A percentile compares a stretch with the other conserved stretches of the same genome.
Evolutionary conservation across 2,888 invertebrate species (phyloP).

Genomic region (Onthophagus sagittarius): DNA sequence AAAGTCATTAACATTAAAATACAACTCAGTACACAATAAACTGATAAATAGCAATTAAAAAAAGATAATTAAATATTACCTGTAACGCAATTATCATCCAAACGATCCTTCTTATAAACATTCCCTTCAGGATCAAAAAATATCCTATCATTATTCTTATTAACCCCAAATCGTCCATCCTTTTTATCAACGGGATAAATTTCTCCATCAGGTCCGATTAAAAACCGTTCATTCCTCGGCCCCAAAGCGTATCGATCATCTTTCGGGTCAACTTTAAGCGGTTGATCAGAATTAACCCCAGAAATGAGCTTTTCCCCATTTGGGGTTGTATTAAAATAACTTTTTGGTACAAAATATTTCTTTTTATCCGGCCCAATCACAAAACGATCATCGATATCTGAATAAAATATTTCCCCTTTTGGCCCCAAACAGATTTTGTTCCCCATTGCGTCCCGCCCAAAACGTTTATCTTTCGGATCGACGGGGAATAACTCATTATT

Average conservation of each 20-base stretch:
- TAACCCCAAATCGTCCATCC: constrained; percentile 17
- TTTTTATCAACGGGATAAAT: constrained; percentile 18
- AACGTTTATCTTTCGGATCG: constrained; percentile 23
- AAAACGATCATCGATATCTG: constrained; percentile 20
- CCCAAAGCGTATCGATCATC: constrained; percentile 21
- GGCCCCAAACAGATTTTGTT: constrained; percentile 21
- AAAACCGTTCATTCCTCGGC: constrained; percentile 14
- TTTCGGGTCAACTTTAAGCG: constrained; percentile 16
- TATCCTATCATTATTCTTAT: constrained; percentile 16
- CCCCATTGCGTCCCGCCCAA: constrained; percentile 15
- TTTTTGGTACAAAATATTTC: constrained; percentile 18
- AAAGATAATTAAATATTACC: too few relatives aligned
- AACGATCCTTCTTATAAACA: constrained; percentile 16
- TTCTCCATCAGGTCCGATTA: constrained; percentile 18
- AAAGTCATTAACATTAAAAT: too few relatives aligned
- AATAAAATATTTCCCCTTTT: constrained; percentile 19
- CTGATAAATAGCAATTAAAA: too few relatives aligned
- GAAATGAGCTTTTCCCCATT: constrained; percentile 14
- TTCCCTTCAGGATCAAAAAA: constrained; percentile 20
- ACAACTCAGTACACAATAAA: too few relatives aligned
- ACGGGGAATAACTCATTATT: constrained; percentile 17
- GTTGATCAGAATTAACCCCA: constrained; percentile 13
- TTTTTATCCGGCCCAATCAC: constrained; percentile 19
- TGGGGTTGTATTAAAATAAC: constrained; percentile 9
- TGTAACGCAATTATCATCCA: constrained; percentile 16